Evolutionary conservation across 2,888 invertebrate genomes (phyloP).

Genomic region (Megaustenia siamemsis): DNA sequence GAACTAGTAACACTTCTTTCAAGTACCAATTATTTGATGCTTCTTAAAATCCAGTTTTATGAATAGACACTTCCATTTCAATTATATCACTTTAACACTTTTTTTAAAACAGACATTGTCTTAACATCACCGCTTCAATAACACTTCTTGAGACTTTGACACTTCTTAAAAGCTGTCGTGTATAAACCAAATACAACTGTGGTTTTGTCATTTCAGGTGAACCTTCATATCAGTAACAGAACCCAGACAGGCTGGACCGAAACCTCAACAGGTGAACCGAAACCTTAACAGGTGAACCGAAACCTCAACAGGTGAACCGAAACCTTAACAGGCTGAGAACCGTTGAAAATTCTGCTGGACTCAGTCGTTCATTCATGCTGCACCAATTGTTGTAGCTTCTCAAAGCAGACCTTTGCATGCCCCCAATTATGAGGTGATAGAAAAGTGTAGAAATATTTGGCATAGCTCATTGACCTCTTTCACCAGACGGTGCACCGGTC

Average conservation of each 20-base stretch:
- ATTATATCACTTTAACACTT: no score
- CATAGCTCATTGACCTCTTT: not conserved
- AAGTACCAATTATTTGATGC: no score
- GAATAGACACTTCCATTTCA: no score
- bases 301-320: not conserved
- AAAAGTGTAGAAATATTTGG: not conserved
- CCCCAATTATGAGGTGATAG: not conserved
- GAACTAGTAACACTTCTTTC: no score
- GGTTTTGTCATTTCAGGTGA: not conserved
- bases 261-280: not conserved
- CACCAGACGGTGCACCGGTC: constrained; percentile 72
- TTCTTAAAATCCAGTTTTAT: no score
- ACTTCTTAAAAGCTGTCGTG: not conserved
- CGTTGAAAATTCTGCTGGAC: not conserved
- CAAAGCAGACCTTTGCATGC: not conserved
- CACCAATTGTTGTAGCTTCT: not conserved
- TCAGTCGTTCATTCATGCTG: not conserved
- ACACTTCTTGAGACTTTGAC: not conserved
- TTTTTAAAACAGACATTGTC: no score
- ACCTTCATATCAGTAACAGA: not conserved
- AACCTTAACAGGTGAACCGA: not conserved
- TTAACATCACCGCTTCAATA: no score
- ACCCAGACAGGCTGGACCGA: not conserved
- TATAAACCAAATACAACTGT: no score
- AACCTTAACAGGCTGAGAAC: not conserved